phyloP scores from a whole-genome alignment of 2,797 vertebrate genomes.

The Phaenicophaeus curvirostris region DNA sequence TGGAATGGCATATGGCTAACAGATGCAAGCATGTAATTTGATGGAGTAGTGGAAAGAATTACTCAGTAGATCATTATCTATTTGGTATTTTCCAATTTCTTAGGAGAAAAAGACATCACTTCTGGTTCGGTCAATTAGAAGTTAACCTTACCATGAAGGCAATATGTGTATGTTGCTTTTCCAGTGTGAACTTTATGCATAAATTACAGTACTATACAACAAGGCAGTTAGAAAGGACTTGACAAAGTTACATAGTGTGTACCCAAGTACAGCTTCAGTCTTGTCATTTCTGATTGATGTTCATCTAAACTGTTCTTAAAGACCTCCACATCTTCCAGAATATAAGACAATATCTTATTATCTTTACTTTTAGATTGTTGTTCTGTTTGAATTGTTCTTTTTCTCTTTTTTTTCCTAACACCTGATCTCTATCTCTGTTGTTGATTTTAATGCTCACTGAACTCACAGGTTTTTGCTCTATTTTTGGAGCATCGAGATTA shows the following conservation, averaged over 20 bases:
- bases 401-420: background rate
- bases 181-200: background rate
- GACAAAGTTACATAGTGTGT: background rate
- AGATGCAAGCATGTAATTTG: slow-evolving; percentile 57
- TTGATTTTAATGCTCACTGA: background rate
- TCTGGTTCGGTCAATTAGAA: background rate
- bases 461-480: background rate
- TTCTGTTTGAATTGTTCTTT: background rate
- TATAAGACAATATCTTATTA: background rate
- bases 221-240: background rate
- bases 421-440: background rate
- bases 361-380: background rate
- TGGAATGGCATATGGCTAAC: slow-evolving; percentile 61
- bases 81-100: slow-evolving; percentile 18
- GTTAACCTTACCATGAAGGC: background rate
- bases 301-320: background rate
- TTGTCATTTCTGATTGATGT: background rate
- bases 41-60: slow-evolving; percentile 58
- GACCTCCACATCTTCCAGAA: background rate
- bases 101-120: background rate
- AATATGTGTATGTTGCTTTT: background rate
- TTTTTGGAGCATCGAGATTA: background rate
- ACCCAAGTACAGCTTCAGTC: background rate
- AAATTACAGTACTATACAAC: background rate
- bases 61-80: slow-evolving; percentile 38